A percentile compares a stretch with the other conserved stretches of the same genome.
Conservation (phyloP, 2,797 vertebrate genomes). For the Trachops cirrhosus region DNA sequence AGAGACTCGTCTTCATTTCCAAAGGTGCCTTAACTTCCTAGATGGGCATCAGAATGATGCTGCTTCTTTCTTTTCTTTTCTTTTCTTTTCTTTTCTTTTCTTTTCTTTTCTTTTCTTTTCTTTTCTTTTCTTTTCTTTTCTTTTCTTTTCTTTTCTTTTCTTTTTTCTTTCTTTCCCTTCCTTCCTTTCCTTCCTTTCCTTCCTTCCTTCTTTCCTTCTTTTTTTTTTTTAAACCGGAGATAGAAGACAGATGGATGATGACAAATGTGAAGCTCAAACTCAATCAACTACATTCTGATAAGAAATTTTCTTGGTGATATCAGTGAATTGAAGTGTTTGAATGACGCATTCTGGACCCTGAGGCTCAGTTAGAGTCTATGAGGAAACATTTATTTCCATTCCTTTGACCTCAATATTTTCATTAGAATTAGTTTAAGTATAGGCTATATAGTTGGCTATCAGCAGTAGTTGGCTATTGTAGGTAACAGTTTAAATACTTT, state of each 20-base stretch:
- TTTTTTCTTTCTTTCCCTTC: no score
- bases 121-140: background rate
- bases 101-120: background rate
- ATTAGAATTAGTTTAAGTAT: background rate
- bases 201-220: background rate
- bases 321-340: conserved; percentile 36
- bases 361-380: background rate
- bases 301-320: background rate
- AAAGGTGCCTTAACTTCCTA: background rate
- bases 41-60: background rate
- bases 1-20: background rate
- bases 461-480: background rate
- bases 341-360: background rate
- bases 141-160: background rate
- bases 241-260: background rate
- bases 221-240: background rate
- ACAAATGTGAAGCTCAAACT: background rate
- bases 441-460: background rate
- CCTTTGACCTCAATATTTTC: background rate
- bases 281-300: background rate
- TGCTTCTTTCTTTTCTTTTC: background rate
- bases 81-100: background rate
- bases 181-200: background rate
- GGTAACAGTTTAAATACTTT: background rate
- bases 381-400: conserved; percentile 28